Base-by-base conservation (phyloP, 2,888 invertebrate species). In the Drosophila aldrichi region DNA sequence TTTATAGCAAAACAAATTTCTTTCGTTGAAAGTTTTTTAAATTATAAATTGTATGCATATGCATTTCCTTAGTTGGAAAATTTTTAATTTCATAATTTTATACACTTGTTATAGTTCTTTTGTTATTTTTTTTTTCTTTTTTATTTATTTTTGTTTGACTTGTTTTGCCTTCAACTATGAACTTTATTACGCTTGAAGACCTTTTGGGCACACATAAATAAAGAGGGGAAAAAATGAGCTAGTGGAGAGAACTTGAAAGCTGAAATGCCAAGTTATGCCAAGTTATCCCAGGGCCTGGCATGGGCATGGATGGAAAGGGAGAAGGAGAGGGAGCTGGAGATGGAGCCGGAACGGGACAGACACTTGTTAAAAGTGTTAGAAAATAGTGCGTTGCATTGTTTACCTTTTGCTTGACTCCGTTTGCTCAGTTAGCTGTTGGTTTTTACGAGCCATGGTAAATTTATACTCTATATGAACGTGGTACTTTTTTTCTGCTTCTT, bases 341-440 rank as follows among this genome's bases (percentile, higher is more conserved):
- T 41, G 32, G 54, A 54, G 40, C 40, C 40, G 46, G 58, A 58
- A 58, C 58, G 34, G 57, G 68, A 71, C 48, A 84, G 79, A 78
- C 84, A 86, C 89, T 89, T 89, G 89, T 84, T 82, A 80, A 89
- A 74, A 84, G 86, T 89, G 89, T 85, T 86, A 70, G 84, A 90
- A 88, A 90, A 90, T 90, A 88, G 89, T 90, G 88, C 88, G 88
- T 88, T 88, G 89, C 89, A 90, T 90, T 88, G 89, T 88, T 88
- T 90, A 88, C 81, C 78, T 89, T 88, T 86, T 77, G 81, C 82
- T 88, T 88, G 88, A 76, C 64, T 81, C 59, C 56, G 74, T 71
- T 77, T 81, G 79, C 71, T 80, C 65, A 67, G 66, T 69, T 70
- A 61, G 72, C 41, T 57, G 64, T 69, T 77, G 76, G 16, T 65